Base-by-base conservation (phyloP, 2,888 invertebrate genomes). In the Hypomecis punctinalis region DNA sequence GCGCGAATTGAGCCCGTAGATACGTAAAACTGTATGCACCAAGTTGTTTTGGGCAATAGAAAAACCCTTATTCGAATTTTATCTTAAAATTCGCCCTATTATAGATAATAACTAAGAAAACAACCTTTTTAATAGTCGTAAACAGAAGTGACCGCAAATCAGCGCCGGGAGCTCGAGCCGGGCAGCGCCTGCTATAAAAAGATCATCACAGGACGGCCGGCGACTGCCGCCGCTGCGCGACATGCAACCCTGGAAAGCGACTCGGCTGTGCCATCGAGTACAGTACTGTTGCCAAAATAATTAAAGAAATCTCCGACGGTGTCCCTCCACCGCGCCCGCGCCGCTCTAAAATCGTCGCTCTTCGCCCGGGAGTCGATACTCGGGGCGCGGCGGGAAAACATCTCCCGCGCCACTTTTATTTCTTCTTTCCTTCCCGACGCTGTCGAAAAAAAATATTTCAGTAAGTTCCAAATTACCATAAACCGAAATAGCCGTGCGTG, bases 241-340 rank as follows among this genome's bases (percentile, higher is more conserved):
- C 92, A 89, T 87, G 87, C 91, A 92, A 93, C 93, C 93, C 93
- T 93, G 93, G 93, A 93, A 91, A 93, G 85, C 90, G 90, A 89
- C 87, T 89, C 90, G 88, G 83, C 92, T 89, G 89, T 91, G 91
- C 93, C 92, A 93, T 89, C 91, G 89, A 88, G 92, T 93, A 92
- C 93, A 88, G 92, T 93, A 92, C 93, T 94, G 94, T 94, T 96
- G 95, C 95, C 95, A 95, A 96, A 96, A 95, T 95, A 95, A 95
- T 95, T 95, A 95, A 95, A 94, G 95, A 94, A 95, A 95, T 94
- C 94, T 94, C 94, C 93, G 93, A 86, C 91, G 89, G 86, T 93
- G 94, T 93, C 92, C 90, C 92, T 95, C 93, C 94, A 94, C 84
- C 81, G 94, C 94, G 93, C 94, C 93, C 94, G 94, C 94, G 93